Conservation (phyloP, 2,888 invertebrate species). For the Drosophila subquinaria region DNA sequence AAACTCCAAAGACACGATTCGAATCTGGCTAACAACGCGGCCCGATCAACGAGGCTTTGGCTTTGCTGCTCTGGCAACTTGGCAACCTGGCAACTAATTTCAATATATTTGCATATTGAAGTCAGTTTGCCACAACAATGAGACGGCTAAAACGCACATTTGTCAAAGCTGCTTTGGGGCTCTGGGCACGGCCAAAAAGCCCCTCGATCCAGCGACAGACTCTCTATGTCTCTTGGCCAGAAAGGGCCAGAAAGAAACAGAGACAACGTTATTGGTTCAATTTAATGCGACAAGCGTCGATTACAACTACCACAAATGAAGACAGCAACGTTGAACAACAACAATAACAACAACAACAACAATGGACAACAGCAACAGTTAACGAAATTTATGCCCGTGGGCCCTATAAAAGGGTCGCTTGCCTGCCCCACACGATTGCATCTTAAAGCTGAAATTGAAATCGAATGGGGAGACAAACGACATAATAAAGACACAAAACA, state of each 20-base stretch:
- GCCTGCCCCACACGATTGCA: constrained; percentile 54
- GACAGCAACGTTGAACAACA: constrained; percentile 49
- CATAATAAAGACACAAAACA: constrained; percentile 73
- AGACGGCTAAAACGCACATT: constrained; percentile 76
- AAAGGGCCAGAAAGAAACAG: constrained; percentile 10
- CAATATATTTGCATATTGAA: constrained; percentile 78
- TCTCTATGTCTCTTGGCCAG: neutral
- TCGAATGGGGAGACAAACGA: constrained; percentile 62
- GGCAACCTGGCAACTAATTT: constrained; percentile 73
- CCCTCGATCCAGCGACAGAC: constrained; percentile 1
- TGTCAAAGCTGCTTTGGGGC: constrained; percentile 56
- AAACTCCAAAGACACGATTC: constrained; percentile 59
- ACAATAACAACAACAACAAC: constrained; percentile 43
- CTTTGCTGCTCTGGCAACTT: constrained; percentile 44
- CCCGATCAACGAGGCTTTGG: constrained; percentile 31
- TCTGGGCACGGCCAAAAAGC: constrained; percentile 55
- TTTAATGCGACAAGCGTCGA: constrained; percentile 60
- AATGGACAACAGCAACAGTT: constrained; percentile 48
- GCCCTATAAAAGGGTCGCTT: constrained; percentile 45
- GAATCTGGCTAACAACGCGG: constrained; percentile 49
- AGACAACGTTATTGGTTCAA: constrained; percentile 53
- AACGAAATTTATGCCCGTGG: constrained; percentile 61
- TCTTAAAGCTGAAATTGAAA: constrained; percentile 42
- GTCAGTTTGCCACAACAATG: constrained; percentile 76
- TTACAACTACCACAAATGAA: constrained; percentile 58